A percentile compares a stretch with the other conserved stretches of the same genome.
These are phyloP conservation scores for Choristoneura fumiferana DNA, from an alignment of 1,140 invertebrate genomes.

Conservation along the genomic window DNA sequence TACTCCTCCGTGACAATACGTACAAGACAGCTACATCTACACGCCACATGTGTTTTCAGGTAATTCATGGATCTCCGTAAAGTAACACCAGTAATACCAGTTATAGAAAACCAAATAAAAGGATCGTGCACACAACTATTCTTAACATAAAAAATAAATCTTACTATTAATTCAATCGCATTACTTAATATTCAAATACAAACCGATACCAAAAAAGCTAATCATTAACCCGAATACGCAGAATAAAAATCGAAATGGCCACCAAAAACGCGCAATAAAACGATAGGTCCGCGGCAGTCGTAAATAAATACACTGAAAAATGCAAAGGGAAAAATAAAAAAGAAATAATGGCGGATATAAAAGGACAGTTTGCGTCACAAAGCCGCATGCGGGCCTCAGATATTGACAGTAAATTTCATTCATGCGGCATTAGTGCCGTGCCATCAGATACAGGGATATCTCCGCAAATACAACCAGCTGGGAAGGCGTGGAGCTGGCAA, in stretches of 20 bases:
- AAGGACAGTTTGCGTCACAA: constrained; percentile 74
- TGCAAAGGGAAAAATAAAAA: constrained; percentile 57
- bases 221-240: neutral
- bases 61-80: too few relatives aligned
- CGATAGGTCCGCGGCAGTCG: constrained; percentile 27
- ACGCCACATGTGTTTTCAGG: too few relatives aligned
- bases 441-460: constrained; percentile 72
- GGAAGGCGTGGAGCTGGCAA: constrained; percentile 29
- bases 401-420: constrained; percentile 79
- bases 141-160: too few relatives aligned
- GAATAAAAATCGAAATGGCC: constrained; percentile 10
- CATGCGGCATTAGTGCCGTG: constrained; percentile 75
- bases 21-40: too few relatives aligned
- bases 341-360: constrained; percentile 66
- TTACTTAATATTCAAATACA: too few relatives aligned
- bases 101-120: too few relatives aligned
- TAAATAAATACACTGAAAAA: constrained; percentile 58
- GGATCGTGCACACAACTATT: too few relatives aligned
- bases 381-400: constrained; percentile 75
- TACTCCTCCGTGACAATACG: too few relatives aligned
- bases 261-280: constrained; percentile 30
- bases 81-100: too few relatives aligned
- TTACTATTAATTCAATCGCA: too few relatives aligned
- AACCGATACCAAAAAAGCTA: neutral
- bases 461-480: constrained; percentile 50